Evolutionary conservation across 23 tunicate species (phyloP), one percentile per base, ranked within the genome.

Genomic region (Styela clava): DNA sequence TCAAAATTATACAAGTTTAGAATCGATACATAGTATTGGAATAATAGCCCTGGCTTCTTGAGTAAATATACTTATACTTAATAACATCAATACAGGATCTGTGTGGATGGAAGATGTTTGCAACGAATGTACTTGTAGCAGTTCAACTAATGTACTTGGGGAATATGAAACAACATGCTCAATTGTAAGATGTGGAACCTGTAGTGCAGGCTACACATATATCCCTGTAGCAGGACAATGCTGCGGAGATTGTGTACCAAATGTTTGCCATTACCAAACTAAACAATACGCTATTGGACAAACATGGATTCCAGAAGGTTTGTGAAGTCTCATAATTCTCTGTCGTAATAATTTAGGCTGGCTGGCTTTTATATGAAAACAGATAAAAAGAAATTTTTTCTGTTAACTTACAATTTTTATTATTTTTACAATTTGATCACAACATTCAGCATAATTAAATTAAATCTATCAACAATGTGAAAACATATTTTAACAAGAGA

Each of bases 191-290:
- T 95, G 99, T 69, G 91, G 91, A 29, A 86, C 97, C 3, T 95
- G 99, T 61, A 86, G 92, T 37, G 79, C 86, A 0, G 99, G 99
- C 23, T 95, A 95, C 86, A 90, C 92, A 0, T 89, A 89, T 68
- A 88, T 90, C 0, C 99, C 99, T 68, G 99, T 95, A 34, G 96
- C 95, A 78, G 99, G 99, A 31, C 95, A 95, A 63, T 95, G 99
- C 73, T 95, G 99, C 62, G 99, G 99, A 24, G 99, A 95, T 34
- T 95, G 99, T 62, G 96, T 95, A 25, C 99, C 90, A 63, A 90
- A 95, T 35, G 87, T 90, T 18, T 95, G 99, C 52, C 92, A 89
- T 77, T 79, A 86, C 74, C 86, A 90, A 33, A 79, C 92, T 52
- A 86, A 79, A 72, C 91, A 86, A 62, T 90, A 82, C 70, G 91